Percentiles rank a stretch among this genome's conserved stretches.
Conservation (phyloP, 2,797 vertebrate genomes). For the Sebastes kiyomatsui region DNA sequence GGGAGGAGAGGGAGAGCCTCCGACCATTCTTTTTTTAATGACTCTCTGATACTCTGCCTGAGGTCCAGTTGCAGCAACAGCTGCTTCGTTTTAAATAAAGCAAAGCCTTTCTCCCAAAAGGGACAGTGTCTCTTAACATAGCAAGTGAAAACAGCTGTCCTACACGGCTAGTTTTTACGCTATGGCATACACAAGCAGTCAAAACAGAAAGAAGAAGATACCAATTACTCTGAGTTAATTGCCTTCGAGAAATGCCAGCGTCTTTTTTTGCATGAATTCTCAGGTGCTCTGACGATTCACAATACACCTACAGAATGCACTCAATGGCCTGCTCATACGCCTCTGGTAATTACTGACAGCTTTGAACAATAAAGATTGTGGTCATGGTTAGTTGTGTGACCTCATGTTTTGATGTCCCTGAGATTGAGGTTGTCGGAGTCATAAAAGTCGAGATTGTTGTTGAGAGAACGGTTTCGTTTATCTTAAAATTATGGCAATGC, state of each 20-base stretch:
- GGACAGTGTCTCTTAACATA: constrained; percentile 49
- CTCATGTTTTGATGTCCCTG: constrained; percentile 9
- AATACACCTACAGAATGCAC: constrained; percentile 1
- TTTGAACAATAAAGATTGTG: constrained; percentile 1
- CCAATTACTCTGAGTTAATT: constrained; percentile 51
- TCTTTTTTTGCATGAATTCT: constrained; percentile 14
- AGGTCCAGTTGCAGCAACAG: constrained; percentile 75
- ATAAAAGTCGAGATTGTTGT: constrained; percentile 3
- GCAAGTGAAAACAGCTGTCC: constrained; percentile 61
- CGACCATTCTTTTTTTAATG: constrained; percentile 73
- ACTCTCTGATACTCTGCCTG: constrained; percentile 72
- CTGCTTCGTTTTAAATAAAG: constrained; percentile 82
- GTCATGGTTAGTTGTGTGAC: not conserved
- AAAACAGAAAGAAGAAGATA: constrained; percentile 22
- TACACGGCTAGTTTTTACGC: not conserved
- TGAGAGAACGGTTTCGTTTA: constrained; percentile 1
- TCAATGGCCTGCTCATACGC: not conserved
- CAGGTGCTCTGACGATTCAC: constrained; percentile 9
- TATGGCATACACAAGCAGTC: constrained; percentile 23
- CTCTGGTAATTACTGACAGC: constrained; percentile 15
- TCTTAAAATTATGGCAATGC: not conserved
- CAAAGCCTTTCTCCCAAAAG: constrained; percentile 59
- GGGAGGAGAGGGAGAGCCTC: constrained; percentile 71
- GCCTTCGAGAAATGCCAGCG: constrained; percentile 31
- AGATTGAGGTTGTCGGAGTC: not conserved